phyloP scores from a whole-genome alignment of 1,140 invertebrate genomes.

The Watersipora subatra region DNA sequence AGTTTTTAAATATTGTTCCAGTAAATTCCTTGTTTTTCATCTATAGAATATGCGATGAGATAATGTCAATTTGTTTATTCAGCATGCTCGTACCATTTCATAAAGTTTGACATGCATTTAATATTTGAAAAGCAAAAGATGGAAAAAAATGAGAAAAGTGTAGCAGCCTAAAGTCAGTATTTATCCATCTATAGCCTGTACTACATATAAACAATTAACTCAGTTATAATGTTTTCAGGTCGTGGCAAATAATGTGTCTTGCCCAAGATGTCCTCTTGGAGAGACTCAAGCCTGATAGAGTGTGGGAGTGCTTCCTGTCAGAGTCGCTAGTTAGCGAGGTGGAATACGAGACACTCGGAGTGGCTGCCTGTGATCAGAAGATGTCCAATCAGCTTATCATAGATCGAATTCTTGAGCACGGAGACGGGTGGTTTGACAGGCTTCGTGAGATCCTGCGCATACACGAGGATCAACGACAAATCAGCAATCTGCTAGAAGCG shows the following conservation, averaged over 20 bases:
- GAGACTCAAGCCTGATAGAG: neutral
- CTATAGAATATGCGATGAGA: too few species aligned
- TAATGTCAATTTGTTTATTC: too few species aligned
- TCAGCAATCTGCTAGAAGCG: neutral
- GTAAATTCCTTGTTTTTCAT: too few species aligned
- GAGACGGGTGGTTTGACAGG: neutral
- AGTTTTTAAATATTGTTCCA: too few species aligned
- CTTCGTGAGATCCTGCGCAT: neutral
- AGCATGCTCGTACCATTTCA: too few species aligned
- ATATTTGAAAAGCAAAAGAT: too few species aligned
- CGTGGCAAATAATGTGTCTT: neutral
- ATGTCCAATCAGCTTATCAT: neutral
- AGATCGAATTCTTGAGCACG: constrained; percentile 1
- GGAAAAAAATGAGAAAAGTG: too few species aligned
- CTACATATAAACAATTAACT: too few species aligned
- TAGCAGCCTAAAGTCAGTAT: too few species aligned
- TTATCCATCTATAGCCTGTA: too few species aligned
- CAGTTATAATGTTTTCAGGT: neutral
- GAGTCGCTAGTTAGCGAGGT: neutral
- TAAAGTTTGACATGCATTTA: too few species aligned
- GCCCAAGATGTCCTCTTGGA: neutral
- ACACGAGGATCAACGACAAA: neutral
- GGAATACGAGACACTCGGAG: neutral
- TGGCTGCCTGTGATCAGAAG: neutral
- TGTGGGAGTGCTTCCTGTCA: neutral